Evolutionary conservation across 64 coral and sea anemone genomes (phyloP).

Genomic region (Trachythela sp.): DNA sequence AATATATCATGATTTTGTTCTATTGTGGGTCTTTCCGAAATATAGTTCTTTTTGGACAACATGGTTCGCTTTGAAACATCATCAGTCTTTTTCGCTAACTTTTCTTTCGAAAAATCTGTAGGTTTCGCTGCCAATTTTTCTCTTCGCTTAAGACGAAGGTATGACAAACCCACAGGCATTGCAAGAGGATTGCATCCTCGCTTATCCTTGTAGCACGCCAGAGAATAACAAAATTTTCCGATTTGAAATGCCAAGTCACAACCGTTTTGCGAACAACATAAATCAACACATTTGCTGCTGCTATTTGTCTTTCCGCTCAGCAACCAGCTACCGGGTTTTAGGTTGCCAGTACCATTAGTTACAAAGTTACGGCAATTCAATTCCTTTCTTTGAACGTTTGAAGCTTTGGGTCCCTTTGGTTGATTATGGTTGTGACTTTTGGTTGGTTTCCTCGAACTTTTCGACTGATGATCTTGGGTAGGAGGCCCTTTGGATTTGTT

Average conservation of each 20-base stretch:
- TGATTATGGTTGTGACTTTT: background rate
- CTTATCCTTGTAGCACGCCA: background rate
- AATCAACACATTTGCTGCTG: constrained; percentile 2
- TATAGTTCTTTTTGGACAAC: background rate
- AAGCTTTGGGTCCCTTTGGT: background rate
- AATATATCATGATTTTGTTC: background rate
- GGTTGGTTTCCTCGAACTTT: background rate
- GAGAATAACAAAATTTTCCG: background rate
- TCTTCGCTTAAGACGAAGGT: background rate
- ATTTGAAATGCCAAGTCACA: constrained; percentile 5
- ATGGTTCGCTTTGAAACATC: background rate
- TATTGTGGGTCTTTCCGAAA: background rate
- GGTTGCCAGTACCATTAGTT: background rate
- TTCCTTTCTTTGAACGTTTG: background rate
- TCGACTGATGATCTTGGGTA: background rate
- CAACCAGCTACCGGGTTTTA: background rate
- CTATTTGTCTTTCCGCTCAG: background rate
- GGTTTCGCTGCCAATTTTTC: background rate
- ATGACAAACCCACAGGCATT: background rate
- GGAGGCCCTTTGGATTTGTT: background rate
- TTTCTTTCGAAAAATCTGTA: background rate
- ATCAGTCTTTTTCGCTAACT: background rate
- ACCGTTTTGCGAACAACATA: constrained; percentile 16
- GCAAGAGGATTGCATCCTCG: background rate
- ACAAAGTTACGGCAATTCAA: background rate